phyloP scores from a whole-genome alignment of 2,113 vertebrate genomes.

The Dendropsophus ebraccatus region DNA sequence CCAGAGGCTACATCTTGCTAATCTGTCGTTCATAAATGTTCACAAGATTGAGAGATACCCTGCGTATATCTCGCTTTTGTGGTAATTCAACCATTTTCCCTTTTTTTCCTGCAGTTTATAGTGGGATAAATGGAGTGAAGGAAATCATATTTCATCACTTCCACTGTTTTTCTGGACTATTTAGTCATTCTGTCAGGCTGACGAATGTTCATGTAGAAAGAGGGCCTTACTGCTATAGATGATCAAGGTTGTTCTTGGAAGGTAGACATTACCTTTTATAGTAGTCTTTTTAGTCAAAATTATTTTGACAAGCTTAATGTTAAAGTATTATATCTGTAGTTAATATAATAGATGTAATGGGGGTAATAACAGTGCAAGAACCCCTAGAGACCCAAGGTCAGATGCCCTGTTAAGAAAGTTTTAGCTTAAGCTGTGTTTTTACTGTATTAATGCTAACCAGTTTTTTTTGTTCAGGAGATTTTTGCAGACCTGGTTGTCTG shows the following conservation, averaged over 20 bases:
- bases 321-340: not conserved
- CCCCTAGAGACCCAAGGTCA: too few species aligned
- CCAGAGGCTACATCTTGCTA: conserved; percentile 52
- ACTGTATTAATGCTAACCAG: too few species aligned
- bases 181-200: conserved; percentile 55
- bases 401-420: too few species aligned
- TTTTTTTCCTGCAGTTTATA: conserved; percentile 1
- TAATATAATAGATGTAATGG: not conserved
- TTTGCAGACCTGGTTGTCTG: too few species aligned
- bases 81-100: conserved; percentile 40
- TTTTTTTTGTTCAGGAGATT: too few species aligned
- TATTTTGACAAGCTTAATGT: not conserved
- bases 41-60: conserved; percentile 47
- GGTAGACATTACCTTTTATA: conserved; percentile 9
- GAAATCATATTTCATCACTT: conserved; percentile 42
- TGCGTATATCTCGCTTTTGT: not conserved
- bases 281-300: not conserved
- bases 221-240: conserved; percentile 2
- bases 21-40: conserved; percentile 56
- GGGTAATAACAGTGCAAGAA: too few species aligned
- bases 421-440: too few species aligned
- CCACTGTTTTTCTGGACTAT: conserved; percentile 23
- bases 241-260: conserved; percentile 42
- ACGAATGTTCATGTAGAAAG: conserved; percentile 15
- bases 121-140: conserved; percentile 47